Evolutionary conservation across 2,113 vertebrate species (phyloP), one percentile per base, ranked within the genome.

Genomic region (Cyphomyrus discorhynchus): DNA sequence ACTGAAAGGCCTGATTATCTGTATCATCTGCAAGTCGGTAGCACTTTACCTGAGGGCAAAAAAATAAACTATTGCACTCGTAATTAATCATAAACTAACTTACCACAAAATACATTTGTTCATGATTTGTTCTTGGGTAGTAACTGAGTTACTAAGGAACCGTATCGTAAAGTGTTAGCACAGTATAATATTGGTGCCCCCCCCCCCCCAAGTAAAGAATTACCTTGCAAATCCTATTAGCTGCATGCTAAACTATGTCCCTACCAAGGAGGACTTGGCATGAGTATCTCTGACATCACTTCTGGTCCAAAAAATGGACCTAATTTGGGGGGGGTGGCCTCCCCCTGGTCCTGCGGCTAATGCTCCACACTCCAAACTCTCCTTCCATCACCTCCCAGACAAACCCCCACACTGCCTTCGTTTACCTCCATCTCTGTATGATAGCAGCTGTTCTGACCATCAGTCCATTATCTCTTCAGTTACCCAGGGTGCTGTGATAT

Each of bases 401-500:
- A 85, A 2, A 47, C 42, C 45, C 45, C 46, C 49, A 42, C 46
- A 50, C 86, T 82, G 47, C 66, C 49, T 27, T n/a, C 15, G 50
- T 49, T 82, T 52, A 56, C 66, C 47, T 88, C 47, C 5, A 6
- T 77, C 4, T 10, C 39, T 47, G 17, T n/a, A 52, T n/a, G 11
- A 24, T 31, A 15, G 74, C 24, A 5, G 2, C 56, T 46, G 49
- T 46, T 56, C 39, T 17, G 27, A 2, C n/a, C 53, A 47, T 50
- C 27, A 31, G 46, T 62, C 89, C 80, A 47, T 49, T 91, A 47
- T 89, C 77, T 87, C 1, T 31, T 89, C 62, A 77, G 56, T 89
- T 52, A 74, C 49, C 39, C 39, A 82, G 45, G 46, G 84, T 90
- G 70, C 77, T 89, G 66, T 88, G 35, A 74, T 88, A 90, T 84